phyloP scores from a whole-genome alignment of 37 sponge, comb jelly and placozoan species.

The Beroe forskalii region DNA sequence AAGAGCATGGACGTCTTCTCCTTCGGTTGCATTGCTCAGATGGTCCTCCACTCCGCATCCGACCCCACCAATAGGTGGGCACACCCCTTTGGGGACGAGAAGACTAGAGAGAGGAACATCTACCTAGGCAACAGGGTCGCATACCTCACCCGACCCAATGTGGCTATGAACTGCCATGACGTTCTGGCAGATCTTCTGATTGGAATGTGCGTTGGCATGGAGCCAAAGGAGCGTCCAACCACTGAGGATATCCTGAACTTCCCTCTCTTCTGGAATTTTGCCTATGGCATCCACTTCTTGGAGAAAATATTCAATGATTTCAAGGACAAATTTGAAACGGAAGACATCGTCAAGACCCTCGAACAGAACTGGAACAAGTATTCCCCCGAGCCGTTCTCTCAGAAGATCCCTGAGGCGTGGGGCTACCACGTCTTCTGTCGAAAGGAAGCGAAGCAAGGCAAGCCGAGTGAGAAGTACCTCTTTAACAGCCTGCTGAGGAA shows the following conservation, averaged over 20 bases:
- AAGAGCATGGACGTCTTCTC: slow-evolving; percentile 8
- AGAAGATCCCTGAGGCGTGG: slow-evolving; percentile 50
- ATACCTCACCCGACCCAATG: neutral
- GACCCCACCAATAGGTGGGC: neutral
- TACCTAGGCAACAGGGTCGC: neutral
- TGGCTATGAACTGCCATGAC: neutral
- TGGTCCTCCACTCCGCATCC: neutral
- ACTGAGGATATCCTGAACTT: neutral
- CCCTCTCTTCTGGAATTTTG: slow-evolving; percentile 36
- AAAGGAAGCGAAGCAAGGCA: neutral
- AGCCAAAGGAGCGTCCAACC: neutral
- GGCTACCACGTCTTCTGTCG: slow-evolving; percentile 4
- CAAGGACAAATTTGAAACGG: slow-evolving; percentile 12
- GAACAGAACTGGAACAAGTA: slow-evolving; percentile 30
- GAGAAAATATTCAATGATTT: slow-evolving; percentile 25
- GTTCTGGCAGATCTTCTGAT: slow-evolving; percentile 38
- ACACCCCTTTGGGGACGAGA: slow-evolving; percentile 15
- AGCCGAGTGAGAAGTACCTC: neutral
- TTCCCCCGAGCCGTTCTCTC: neutral
- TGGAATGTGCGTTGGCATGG: neutral
- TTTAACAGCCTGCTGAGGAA: neutral
- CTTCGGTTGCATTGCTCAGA: slow-evolving; percentile 18
- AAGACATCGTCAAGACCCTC: neutral
- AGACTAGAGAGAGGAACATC: slow-evolving; percentile 11
- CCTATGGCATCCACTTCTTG: neutral